A percentile compares a stretch with the other conserved stretches of the same genome.
Conservation (phyloP, 2,888 invertebrate species). For the Hedya salicella region DNA sequence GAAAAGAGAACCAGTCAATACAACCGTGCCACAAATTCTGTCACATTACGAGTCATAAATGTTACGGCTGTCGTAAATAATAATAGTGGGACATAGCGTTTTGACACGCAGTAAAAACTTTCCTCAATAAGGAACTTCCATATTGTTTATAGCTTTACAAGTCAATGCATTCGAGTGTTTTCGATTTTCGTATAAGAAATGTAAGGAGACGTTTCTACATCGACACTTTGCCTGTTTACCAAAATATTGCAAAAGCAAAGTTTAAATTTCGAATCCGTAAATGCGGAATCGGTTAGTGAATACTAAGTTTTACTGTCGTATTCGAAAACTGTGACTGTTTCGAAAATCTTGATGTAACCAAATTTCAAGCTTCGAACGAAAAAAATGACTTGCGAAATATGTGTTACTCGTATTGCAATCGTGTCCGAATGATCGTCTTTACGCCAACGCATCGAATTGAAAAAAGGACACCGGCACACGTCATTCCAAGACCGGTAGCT, state of each 20-base stretch:
- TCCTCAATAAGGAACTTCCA: conserved; percentile 30
- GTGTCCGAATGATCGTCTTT: conserved; percentile 15
- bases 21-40: conserved; percentile 23
- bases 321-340: too few relatives aligned
- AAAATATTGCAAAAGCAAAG: too few relatives aligned
- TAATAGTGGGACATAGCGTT: conserved; percentile 26
- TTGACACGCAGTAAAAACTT: conserved; percentile 43
- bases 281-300: too few relatives aligned
- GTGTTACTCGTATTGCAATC: not conserved
- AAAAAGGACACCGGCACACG: conserved; percentile 37
- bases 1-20: conserved; percentile 10
- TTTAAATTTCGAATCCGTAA: too few relatives aligned
- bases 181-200: conserved; percentile 2
- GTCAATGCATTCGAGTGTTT: conserved; percentile 30
- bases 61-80: conserved; percentile 34
- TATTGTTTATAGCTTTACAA: conserved; percentile 37
- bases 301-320: too few relatives aligned
- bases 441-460: conserved; percentile 27
- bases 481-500: conserved; percentile 70
- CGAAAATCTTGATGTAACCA: not conserved
- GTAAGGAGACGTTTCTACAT: not conserved
- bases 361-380: not conserved
- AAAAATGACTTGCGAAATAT: not conserved
- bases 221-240: too few relatives aligned
- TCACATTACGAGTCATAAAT: conserved; percentile 38